Conservation (phyloP, 2,797 vertebrate genomes). For the Peromyscus aztecus region DNA sequence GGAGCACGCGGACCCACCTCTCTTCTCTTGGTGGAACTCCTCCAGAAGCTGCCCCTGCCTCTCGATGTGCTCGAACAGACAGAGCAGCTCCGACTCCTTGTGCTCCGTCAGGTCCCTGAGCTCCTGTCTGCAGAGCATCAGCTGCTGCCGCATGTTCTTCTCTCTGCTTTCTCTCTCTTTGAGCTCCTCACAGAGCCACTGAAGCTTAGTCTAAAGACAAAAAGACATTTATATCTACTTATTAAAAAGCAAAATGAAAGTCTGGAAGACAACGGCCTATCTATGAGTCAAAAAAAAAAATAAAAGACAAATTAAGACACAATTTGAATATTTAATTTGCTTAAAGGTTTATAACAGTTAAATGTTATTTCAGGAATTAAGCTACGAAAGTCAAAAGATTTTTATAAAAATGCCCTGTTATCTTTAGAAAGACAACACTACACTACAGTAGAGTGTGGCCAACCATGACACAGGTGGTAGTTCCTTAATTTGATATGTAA, state of each 20-base stretch:
- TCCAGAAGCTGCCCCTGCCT: slow-evolving; percentile 93
- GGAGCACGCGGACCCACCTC: slow-evolving; percentile 88
- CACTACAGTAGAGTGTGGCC: neutral
- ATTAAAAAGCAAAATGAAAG: neutral
- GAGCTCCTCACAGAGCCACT: slow-evolving; percentile 95
- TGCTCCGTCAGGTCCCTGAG: slow-evolving; percentile 90
- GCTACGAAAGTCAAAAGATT: neutral
- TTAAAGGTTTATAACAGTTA: neutral
- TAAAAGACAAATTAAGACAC: neutral
- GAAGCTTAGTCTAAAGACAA: slow-evolving; percentile 91
- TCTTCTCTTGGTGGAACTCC: slow-evolving; percentile 92
- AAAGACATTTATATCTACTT: slow-evolving; percentile 13
- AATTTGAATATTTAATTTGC: slow-evolving; percentile 7
- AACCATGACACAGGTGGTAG: neutral
- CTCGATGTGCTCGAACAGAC: slow-evolving; percentile 91
- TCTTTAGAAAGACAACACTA: slow-evolving; percentile 33
- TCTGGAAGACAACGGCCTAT: neutral
- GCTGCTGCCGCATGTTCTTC: slow-evolving; percentile 88
- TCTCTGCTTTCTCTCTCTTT: slow-evolving; percentile 91
- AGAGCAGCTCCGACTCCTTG: slow-evolving; percentile 90
- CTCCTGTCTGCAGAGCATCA: slow-evolving; percentile 91
- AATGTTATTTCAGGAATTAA: slow-evolving; percentile 7
- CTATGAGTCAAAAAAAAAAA: slow-evolving; percentile 29
- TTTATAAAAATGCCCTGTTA: slow-evolving; percentile 20
- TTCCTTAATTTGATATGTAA: neutral